Base-by-base conservation (phyloP, 2,888 invertebrate genomes). In the Lithophane leautieri region DNA sequence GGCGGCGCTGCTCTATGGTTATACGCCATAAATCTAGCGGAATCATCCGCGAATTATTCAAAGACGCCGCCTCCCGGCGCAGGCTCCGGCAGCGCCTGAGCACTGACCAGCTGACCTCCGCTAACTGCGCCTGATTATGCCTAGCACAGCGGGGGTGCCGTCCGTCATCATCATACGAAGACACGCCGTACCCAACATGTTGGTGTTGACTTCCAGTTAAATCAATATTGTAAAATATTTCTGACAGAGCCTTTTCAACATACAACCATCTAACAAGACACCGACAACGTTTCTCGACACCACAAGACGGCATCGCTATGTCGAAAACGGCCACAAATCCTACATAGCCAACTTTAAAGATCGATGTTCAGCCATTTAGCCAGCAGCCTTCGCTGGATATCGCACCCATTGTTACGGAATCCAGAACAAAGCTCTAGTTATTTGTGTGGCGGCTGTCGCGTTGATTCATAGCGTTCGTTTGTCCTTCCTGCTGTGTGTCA, bases 1-100 rank as follows among this genome's bases (percentile, higher is more conserved):
- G 85, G 87, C 89, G 87, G 87, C 83, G 89, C 89, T 88, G 93
- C 93, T 92, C 95, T 95, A 92, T 95, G 94, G 93, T 96, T 95
- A 96, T 87, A 82, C 90, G 90, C 93, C 93, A 95, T 96, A 96
- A 96, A 96, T 96, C 96, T 95, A 94, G 89, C 89, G 90, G 90
- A 77, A 91, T 93, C 91, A 91, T 92, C 90, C 89, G 95, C 95
- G 93, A 94, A 95, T 95, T 94, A 95, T 94, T 95, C 94, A 95
- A 95, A 96, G 94, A 90, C 85, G 92, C 95, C 95, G 95, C 93
- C 90, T 66, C 68, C 82, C 34, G 73, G 70, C 70, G 74, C 79
- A 65, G 74, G 72, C 63, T 56, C 62, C 66, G 72, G 40, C 70
- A 34, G 65, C 70, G 74, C 58, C 80, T 76, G 82, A 73, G 70